Evolutionary conservation across 2,888 invertebrate species (phyloP), one percentile per base, ranked within the genome.

Genomic region (Cephus runcator): DNA sequence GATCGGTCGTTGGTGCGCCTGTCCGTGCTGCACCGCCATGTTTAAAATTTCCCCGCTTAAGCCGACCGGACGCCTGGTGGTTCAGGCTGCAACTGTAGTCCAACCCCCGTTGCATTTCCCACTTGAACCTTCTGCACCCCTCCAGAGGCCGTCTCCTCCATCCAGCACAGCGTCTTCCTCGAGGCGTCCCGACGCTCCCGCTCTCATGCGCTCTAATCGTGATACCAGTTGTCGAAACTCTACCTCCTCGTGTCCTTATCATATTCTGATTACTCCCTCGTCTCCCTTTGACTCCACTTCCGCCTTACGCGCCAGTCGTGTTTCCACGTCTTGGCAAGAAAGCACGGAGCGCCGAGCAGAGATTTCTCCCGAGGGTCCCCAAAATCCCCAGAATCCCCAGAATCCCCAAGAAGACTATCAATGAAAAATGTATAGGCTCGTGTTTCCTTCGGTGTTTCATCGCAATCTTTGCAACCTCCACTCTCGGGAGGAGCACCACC

Each of bases 21-120:
- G 87, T 87, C 87, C 88, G 86, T 84, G 79, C 82, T 81, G 84
- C 81, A 89, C 90, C 91, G 91, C 91, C 91, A 91, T 91, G 90
- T 91, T 91, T 91, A 87, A 91, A 91, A 90, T 91, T 88, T 87
- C 87, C 23, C 85, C 82, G 82, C 82, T 82, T 81, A 78, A 83
- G 83, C 82, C 83, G 78, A 81, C 83, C 12, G 71, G 71, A 34
- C 33, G 31, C 33, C 33, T 31, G 71, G 71, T 31, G 85, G 86
- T 83, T 81, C 81, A 78, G 83, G 81, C 83, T 81, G 81, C 83
- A 85, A 87, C 86, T 81, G 81, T 77, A 56, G 71, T 77, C 68
- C 75, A 34, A 31, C 77, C 34, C 79, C 31, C 71, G 74, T 11
- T 74, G 35, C 74, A 35, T 74, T 74, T 74, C 34, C 74, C 33